phyloP scores from a whole-genome alignment of 1,140 invertebrate genomes.

The Papilio xuthus region DNA sequence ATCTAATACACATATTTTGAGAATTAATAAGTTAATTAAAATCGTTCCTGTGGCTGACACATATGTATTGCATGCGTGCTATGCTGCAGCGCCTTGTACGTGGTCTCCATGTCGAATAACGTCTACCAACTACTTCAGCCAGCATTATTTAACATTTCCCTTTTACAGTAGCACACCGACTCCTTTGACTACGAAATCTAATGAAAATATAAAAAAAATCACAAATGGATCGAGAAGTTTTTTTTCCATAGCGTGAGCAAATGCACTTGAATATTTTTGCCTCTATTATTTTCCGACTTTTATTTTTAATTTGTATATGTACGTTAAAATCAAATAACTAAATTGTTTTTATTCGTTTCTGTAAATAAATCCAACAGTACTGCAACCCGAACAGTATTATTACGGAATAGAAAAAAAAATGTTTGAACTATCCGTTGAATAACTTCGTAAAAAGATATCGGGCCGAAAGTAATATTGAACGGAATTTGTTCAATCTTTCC shows the following conservation, averaged over 20 bases:
- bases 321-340: background rate
- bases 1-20: background rate
- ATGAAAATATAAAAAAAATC: background rate
- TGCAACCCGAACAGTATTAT: background rate
- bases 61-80: background rate
- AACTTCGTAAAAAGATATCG: constrained; percentile 35
- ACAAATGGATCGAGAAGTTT: background rate
- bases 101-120: constrained; percentile 12
- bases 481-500: constrained; percentile 39
- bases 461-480: constrained; percentile 36
- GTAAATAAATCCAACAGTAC: background rate
- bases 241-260: background rate
- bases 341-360: background rate
- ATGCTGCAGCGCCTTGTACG: constrained; percentile 2
- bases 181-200: background rate
- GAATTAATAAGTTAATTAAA: background rate
- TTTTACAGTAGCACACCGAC: background rate
- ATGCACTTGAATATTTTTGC: background rate
- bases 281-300: background rate
- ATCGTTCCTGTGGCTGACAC: constrained; percentile 18
- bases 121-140: background rate
- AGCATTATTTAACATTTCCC: constrained; percentile 21
- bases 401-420: constrained; percentile 17
- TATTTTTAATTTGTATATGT: too few relatives aligned
- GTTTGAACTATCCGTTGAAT: constrained; percentile 19